These are phyloP conservation scores for Cryptoblepharus egeriae DNA, from an alignment of 2,797 vertebrate genomes.

Conservation along the genomic window DNA sequence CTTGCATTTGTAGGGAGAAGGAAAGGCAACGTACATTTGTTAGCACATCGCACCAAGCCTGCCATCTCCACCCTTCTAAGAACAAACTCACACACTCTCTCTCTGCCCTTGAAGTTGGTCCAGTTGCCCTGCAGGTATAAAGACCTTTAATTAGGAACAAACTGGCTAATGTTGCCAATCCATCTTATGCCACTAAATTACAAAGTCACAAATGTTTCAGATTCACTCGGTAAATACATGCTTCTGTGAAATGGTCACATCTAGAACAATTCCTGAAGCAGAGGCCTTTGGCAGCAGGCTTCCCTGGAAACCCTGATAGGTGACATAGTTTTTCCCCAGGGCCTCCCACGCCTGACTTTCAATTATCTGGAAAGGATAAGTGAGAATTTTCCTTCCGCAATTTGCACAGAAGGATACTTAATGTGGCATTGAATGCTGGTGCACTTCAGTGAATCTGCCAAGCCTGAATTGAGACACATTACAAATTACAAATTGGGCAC, in stretches of 20 bases:
- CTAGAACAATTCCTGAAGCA: not conserved
- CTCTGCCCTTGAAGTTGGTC: constrained; percentile 47
- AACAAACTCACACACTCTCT: constrained; percentile 30
- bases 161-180: not conserved
- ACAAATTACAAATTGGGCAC: constrained; percentile 9
- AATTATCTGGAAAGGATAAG: not conserved
- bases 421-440: not conserved
- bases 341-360: not conserved
- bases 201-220: not conserved
- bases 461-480: not conserved
- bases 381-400: not conserved
- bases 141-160: not conserved
- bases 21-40: constrained; percentile 71
- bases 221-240: not conserved
- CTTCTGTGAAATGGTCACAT: not conserved
- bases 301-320: not conserved
- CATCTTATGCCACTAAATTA: not conserved
- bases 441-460: not conserved
- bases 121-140: constrained; percentile 61
- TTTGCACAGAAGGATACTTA: not conserved
- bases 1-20: constrained; percentile 54
- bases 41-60: constrained; percentile 76
- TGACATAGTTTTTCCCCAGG: not conserved
- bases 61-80: constrained; percentile 71
- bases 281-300: not conserved